Evolutionary conservation across 2,797 vertebrate genomes (phyloP).

Genomic region (Cyclura pinguis): DNA sequence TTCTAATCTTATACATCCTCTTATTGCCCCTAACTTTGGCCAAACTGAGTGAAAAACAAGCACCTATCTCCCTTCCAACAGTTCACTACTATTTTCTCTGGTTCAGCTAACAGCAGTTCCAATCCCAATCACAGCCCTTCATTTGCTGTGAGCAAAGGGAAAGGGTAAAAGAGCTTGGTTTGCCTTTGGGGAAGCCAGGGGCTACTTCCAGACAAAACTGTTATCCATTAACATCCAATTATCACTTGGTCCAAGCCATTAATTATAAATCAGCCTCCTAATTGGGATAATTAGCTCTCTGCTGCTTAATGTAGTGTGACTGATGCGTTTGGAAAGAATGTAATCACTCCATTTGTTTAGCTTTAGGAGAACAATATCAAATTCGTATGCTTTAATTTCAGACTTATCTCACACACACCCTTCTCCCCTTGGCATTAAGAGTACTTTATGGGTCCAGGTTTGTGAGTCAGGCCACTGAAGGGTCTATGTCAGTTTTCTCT

Average conservation of each 20-base stretch:
- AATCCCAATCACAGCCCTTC: neutral
- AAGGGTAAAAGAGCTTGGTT: constrained; percentile 18
- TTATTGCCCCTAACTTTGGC: neutral
- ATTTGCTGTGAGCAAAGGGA: neutral
- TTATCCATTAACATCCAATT: constrained; percentile 99
- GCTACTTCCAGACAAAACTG: constrained; percentile 85
- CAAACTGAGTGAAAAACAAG: neutral
- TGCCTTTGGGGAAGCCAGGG: constrained; percentile 67
- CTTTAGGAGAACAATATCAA: constrained; percentile 83
- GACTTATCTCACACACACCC: constrained; percentile 23
- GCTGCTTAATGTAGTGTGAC: constrained; percentile 91
- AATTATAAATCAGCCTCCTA: constrained; percentile 96
- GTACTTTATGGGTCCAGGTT: constrained; percentile 66
- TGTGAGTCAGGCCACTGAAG: constrained; percentile 50
- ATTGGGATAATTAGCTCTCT: constrained; percentile 97
- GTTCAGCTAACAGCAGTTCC: neutral
- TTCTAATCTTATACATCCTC: neutral
- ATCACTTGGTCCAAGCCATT: constrained; percentile 92
- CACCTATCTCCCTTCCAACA: neutral
- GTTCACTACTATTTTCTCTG: neutral
- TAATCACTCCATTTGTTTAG: constrained; percentile 83
- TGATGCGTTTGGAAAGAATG: constrained; percentile 86
- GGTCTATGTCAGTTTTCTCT: constrained; percentile 38
- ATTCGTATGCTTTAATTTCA: constrained; percentile 76
- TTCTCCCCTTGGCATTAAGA: constrained; percentile 65